Evolutionary conservation across 2,888 invertebrate species (phyloP).

Genomic region (Agonum fuliginosum): DNA sequence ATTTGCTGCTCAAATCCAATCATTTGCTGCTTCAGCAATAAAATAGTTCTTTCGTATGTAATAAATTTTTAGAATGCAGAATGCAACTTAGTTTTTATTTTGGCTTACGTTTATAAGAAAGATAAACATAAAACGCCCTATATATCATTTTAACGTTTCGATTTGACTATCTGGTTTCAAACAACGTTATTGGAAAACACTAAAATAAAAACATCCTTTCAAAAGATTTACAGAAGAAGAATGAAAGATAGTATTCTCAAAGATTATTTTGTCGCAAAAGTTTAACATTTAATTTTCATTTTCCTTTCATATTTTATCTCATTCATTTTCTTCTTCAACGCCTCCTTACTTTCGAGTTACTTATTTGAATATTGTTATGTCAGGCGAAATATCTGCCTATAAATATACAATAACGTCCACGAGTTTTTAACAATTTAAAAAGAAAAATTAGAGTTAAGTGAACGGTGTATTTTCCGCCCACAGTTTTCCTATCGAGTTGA

Average conservation of each 20-base stretch:
- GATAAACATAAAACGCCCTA: constrained; percentile 17
- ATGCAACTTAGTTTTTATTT: constrained; percentile 24
- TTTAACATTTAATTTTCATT: constrained; percentile 19
- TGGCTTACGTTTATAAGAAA: constrained; percentile 17
- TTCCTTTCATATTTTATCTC: constrained; percentile 17
- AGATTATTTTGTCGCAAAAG: constrained; percentile 10
- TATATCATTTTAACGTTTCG: constrained; percentile 30
- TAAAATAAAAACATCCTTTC: background rate
- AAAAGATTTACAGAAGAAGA: background rate
- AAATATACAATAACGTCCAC: constrained; percentile 25
- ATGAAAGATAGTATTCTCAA: background rate
- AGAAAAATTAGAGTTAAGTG: background rate
- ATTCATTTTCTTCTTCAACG: constrained; percentile 20
- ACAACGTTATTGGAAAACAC: constrained; percentile 14
- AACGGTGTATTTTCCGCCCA: no score
- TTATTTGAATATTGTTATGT: constrained; percentile 38
- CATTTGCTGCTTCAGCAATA: background rate
- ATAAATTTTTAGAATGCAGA: no score
- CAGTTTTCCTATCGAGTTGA: constrained; percentile 1
- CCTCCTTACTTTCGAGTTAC: constrained; percentile 2
- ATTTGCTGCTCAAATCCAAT: background rate
- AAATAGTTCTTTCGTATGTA: no score
- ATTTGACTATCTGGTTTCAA: constrained; percentile 17
- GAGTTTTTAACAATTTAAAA: constrained; percentile 16
- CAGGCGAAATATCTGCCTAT: constrained; percentile 32